phyloP scores from a whole-genome alignment of 2,797 vertebrate genomes.

The Pangasius mekongensis region DNA sequence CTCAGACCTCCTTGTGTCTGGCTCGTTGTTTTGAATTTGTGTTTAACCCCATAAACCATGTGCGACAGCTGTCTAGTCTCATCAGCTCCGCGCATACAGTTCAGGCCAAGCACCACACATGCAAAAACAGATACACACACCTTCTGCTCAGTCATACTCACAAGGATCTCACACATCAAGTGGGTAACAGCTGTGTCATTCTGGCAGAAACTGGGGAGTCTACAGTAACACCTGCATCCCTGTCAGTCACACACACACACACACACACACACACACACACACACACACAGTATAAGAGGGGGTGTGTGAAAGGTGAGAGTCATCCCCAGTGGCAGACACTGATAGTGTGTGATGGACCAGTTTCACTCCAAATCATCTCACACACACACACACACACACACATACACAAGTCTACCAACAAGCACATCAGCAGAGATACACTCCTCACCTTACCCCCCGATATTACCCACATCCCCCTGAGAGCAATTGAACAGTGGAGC shows the following conservation, averaged over 20 bases:
- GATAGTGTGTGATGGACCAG: conserved; percentile 31
- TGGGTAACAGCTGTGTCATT: conserved; percentile 30
- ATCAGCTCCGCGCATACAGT: conserved; percentile 16
- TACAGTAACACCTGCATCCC: conserved; percentile 38
- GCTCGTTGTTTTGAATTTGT: conserved; percentile 30
- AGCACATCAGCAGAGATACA: not conserved
- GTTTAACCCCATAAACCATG: conserved; percentile 43
- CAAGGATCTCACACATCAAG: conserved; percentile 8
- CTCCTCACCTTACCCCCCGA: not conserved
- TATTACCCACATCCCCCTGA: conserved; percentile 17
- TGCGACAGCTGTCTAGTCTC: conserved; percentile 30
- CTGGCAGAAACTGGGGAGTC: conserved; percentile 34
- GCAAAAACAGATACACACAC: conserved; percentile 34
- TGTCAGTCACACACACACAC: conserved; percentile 9
- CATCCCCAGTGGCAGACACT: conserved; percentile 21
- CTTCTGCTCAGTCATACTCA: not conserved
- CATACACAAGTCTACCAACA: not conserved
- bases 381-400: conserved; percentile 29
- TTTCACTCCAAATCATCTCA: conserved; percentile 17
- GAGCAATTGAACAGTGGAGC: conserved; percentile 42
- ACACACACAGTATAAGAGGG: not conserved
- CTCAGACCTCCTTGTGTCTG: conserved; percentile 5
- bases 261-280: conserved; percentile 2
- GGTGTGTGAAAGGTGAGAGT: conserved; percentile 12
- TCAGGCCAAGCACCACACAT: conserved; percentile 21